A percentile compares a stretch with the other conserved stretches of the same genome.
Evolutionary conservation across 2,797 vertebrate genomes (phyloP).

Genomic region (Lithobates pipiens): DNA sequence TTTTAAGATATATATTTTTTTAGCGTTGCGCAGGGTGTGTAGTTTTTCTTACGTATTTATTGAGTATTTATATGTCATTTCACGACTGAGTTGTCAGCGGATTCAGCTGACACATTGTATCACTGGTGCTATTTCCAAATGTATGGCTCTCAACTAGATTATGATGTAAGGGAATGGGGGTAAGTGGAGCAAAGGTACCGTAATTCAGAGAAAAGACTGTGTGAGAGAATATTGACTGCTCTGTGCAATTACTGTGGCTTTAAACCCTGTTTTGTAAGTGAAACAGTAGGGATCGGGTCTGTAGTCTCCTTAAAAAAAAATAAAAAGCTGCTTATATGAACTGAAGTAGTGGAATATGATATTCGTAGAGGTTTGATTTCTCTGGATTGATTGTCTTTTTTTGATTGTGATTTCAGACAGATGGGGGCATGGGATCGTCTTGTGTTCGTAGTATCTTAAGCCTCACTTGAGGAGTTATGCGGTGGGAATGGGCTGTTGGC

Average conservation of each 20-base stretch:
- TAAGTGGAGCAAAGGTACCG: not conserved
- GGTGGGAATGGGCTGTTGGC: not conserved
- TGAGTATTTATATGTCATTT: constrained; percentile 61
- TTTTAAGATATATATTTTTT: constrained; percentile 57
- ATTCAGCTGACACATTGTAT: constrained; percentile 35
- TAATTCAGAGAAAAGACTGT: not conserved
- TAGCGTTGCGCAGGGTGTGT: constrained; percentile 49
- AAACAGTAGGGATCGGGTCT: not conserved
- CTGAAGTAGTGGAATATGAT: not conserved
- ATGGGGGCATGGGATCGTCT: too few species aligned
- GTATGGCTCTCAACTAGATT: not conserved
- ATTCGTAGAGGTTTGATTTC: too few species aligned
- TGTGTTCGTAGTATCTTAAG: not conserved
- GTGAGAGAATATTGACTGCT: not conserved
- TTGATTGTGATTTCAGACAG: too few species aligned
- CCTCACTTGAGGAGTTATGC: too few species aligned
- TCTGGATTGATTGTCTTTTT: too few species aligned
- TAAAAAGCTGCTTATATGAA: too few species aligned
- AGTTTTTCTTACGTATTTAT: constrained; percentile 64
- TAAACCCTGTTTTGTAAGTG: not conserved
- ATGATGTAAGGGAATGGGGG: constrained; percentile 1
- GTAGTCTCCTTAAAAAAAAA: not conserved
- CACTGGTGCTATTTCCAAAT: constrained; percentile 62
- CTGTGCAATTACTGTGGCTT: not conserved
- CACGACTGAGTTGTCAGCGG: constrained; percentile 11